A percentile compares a stretch with the other conserved stretches of the same genome.
These are phyloP conservation scores for Lucifuga dentata DNA, from an alignment of 2,113 vertebrate species.

Conservation along the genomic window DNA sequence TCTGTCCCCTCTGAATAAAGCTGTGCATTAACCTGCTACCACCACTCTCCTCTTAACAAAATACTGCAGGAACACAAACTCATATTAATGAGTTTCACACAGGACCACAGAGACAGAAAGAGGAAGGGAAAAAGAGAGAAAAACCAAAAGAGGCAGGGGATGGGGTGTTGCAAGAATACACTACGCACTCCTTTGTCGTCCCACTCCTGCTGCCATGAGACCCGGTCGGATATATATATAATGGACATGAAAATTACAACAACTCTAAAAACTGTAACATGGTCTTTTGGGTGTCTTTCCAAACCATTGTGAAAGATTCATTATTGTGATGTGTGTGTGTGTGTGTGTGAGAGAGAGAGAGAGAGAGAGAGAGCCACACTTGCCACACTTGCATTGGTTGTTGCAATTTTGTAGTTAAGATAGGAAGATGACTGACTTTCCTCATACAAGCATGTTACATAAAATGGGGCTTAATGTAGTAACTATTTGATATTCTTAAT, in stretches of 20 bases:
- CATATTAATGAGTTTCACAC: slow-evolving; percentile 46
- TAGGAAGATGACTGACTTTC: too few species aligned
- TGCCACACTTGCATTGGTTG: too few species aligned
- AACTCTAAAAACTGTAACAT: slow-evolving; percentile 64
- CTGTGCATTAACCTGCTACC: slow-evolving; percentile 50
- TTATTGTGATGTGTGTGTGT: slow-evolving; percentile 45
- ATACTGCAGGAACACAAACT: slow-evolving; percentile 20
- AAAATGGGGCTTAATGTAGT: neutral
- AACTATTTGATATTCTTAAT: neutral
- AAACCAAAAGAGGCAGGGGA: neutral
- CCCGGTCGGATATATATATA: slow-evolving; percentile 57
- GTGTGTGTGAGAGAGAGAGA: slow-evolving; percentile 32
- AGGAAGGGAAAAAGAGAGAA: neutral
- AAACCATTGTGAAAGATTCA: slow-evolving; percentile 73
- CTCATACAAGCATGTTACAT: neutral
- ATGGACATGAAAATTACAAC: slow-evolving; percentile 79
- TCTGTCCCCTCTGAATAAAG: slow-evolving; percentile 28
- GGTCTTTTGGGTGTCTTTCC: slow-evolving; percentile 65
- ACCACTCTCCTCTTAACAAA: slow-evolving; percentile 26
- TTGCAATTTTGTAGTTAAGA: too few species aligned
- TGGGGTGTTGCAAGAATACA: slow-evolving; percentile 1
- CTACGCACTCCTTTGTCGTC: slow-evolving; percentile 45
- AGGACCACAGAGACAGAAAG: slow-evolving; percentile 29
- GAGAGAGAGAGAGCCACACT: slow-evolving; percentile 21
- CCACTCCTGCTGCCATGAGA: slow-evolving; percentile 38